These are phyloP conservation scores for Nyctibius grandis DNA, from an alignment of 2,797 vertebrate species.

Conservation along the genomic window DNA sequence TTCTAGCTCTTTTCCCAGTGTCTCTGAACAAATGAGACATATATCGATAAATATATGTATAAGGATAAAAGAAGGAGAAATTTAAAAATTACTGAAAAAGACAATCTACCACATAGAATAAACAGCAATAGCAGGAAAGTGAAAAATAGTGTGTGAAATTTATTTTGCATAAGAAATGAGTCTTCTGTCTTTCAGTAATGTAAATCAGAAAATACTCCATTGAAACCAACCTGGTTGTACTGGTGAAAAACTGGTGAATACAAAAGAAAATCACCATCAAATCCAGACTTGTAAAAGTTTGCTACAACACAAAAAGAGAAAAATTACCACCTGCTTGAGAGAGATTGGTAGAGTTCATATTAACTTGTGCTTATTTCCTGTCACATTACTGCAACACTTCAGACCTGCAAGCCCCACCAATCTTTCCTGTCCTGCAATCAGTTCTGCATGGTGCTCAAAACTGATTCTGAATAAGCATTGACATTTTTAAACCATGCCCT, in stretches of 20 bases:
- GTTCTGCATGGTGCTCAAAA: not conserved
- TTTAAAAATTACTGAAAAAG: not conserved
- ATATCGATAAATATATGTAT: not conserved
- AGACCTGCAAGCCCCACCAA: not conserved
- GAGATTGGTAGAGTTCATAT: not conserved
- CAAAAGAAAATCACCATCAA: not conserved
- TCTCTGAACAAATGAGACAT: not conserved
- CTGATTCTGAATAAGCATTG: not conserved
- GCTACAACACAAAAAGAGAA: not conserved
- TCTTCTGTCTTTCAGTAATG: not conserved
- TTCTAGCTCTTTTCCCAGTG: not conserved
- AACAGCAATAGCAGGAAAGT: not conserved
- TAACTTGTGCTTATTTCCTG: not conserved
- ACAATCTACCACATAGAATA: not conserved
- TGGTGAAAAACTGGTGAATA: not conserved
- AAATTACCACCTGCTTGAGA: not conserved
- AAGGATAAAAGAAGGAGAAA: not conserved
- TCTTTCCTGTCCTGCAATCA: not conserved
- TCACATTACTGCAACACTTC: not conserved
- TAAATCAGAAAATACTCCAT: not conserved
- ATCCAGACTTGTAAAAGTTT: not conserved
- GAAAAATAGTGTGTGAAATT: not conserved
- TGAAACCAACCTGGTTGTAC: not conserved
- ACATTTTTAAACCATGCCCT: not conserved
- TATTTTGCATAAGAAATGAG: not conserved